phyloP scores from a whole-genome alignment of 2,797 vertebrate genomes.

The Anguilla marmorata region DNA sequence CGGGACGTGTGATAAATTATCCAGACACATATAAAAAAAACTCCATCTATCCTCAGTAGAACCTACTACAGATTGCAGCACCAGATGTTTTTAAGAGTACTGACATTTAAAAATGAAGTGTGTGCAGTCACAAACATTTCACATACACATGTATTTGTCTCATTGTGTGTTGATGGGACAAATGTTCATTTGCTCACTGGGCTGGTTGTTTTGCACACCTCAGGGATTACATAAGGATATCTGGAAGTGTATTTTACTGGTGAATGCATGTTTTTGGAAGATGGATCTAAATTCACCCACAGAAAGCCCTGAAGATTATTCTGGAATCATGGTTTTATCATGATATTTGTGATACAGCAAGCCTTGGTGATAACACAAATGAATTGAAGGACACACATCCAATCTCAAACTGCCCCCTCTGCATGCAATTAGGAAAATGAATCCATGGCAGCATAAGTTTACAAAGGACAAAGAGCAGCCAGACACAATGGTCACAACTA shows the following conservation, averaged over 20 bases:
- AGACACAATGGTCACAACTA: not conserved
- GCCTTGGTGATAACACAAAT: not conserved
- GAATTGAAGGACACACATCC: not conserved
- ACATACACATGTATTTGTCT: conserved; percentile 12
- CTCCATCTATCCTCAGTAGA: conserved; percentile 17
- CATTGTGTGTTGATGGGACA: not conserved
- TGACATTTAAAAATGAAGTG: not conserved
- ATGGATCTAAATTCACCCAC: too few species aligned
- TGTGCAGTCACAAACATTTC: conserved; percentile 23
- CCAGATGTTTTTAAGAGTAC: conserved; percentile 35
- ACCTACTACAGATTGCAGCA: conserved; percentile 32
- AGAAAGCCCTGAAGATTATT: not conserved
- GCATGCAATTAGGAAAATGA: not conserved
- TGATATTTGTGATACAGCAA: not conserved
- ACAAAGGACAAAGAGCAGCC: not conserved
- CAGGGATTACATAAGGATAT: not conserved
- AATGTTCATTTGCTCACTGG: not conserved
- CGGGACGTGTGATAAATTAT: conserved; percentile 39
- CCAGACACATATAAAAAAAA: conserved; percentile 34
- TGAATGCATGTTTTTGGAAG: not conserved
- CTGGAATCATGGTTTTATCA: not conserved
- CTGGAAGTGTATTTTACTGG: not conserved
- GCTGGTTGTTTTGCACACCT: not conserved
- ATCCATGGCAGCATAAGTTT: not conserved
- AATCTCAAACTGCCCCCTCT: not conserved